Conservation (phyloP, 2,888 invertebrate species). For the Gandaritis pyraliata region DNA sequence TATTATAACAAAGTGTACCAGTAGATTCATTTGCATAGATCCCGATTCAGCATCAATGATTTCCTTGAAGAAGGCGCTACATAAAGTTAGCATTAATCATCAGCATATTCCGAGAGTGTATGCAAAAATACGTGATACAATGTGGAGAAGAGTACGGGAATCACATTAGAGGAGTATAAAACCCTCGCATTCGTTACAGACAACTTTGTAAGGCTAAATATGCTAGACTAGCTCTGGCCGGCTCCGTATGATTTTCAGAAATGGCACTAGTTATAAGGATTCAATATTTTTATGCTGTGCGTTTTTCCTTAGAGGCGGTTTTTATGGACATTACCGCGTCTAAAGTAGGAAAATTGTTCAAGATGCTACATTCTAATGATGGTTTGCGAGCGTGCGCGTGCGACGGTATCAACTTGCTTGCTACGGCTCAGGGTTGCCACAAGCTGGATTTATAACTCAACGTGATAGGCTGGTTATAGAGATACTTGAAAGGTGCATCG, state of each 20-base stretch:
- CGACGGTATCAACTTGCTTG: slow-evolving; percentile 64
- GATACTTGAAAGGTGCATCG: too few species aligned
- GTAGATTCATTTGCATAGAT: too few species aligned
- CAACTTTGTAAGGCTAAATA: slow-evolving; percentile 79
- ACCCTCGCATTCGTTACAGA: slow-evolving; percentile 80
- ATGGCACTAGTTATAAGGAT: slow-evolving; percentile 76
- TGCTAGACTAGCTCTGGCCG: slow-evolving; percentile 72
- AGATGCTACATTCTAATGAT: slow-evolving; percentile 82
- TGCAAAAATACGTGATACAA: slow-evolving; percentile 56
- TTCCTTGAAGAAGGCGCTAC: slow-evolving; percentile 5
- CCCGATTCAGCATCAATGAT: background rate
- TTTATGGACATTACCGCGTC: slow-evolving; percentile 79
- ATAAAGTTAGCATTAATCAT: slow-evolving; percentile 32
- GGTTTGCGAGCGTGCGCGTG: slow-evolving; percentile 77
- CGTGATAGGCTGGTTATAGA: too few species aligned
- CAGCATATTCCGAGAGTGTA: slow-evolving; percentile 40
- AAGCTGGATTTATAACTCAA: too few species aligned
- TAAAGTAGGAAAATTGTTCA: slow-evolving; percentile 82
- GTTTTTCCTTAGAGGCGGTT: slow-evolving; percentile 77
- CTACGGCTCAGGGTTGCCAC: slow-evolving; percentile 57
- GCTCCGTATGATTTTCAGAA: slow-evolving; percentile 85
- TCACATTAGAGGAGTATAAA: slow-evolving; percentile 78
- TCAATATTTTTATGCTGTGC: slow-evolving; percentile 82
- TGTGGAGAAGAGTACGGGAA: slow-evolving; percentile 61
- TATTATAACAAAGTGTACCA: too few species aligned